Percentiles rank a stretch among this genome's conserved stretches.
Conservation (phyloP, 2,797 vertebrate genomes). For the Pangasius sanitwongsei region DNA sequence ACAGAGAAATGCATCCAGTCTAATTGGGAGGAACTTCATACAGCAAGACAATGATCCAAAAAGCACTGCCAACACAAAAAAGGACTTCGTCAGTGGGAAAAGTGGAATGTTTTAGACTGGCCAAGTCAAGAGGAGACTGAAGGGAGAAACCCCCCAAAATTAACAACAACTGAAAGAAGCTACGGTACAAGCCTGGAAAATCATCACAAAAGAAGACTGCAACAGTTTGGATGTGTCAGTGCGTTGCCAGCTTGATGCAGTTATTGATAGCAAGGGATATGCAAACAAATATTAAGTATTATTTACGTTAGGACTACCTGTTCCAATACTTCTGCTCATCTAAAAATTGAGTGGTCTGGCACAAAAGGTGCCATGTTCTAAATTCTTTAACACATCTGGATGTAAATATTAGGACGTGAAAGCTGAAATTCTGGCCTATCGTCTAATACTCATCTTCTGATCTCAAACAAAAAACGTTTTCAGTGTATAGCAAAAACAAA, state of each 20-base stretch:
- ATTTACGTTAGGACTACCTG: neutral
- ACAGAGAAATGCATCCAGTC: neutral
- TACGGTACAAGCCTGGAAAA: neutral
- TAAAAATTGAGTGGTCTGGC: neutral
- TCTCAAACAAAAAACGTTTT: neutral
- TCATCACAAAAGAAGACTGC: neutral
- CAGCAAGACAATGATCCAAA: too few species aligned
- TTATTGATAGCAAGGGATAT: neutral
- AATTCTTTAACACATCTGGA: neutral
- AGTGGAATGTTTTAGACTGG: too few species aligned
- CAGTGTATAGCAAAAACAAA: neutral
- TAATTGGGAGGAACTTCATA: neutral
- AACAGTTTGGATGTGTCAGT: neutral
- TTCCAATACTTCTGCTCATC: neutral
- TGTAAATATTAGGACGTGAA: too few species aligned
- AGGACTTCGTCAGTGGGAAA: too few species aligned
- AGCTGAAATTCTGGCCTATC: too few species aligned
- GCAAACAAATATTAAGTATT: neutral
- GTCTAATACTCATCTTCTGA: neutral
- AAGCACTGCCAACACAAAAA: too few species aligned
- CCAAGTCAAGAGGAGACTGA: neutral
- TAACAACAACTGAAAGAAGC: neutral
- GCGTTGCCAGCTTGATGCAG: neutral
- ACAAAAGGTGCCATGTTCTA: neutral
- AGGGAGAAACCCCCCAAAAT: neutral